These are phyloP conservation scores for Lamprologus callipterus DNA, from an alignment of 2,113 vertebrate genomes.

Conservation along the genomic window DNA sequence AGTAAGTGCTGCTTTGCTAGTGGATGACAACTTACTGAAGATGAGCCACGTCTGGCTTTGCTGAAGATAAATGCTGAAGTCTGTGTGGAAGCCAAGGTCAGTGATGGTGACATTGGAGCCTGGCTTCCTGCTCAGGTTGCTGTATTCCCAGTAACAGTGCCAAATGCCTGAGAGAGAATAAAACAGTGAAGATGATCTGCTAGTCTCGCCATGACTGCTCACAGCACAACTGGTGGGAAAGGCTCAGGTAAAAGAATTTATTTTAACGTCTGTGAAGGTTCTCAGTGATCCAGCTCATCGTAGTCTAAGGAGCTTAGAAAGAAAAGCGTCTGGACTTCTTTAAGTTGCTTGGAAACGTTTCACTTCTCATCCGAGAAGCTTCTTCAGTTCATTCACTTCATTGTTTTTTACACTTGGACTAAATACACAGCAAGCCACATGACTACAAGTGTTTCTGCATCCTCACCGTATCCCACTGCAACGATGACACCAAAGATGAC, in stretches of 20 bases:
- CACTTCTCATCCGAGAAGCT: neutral
- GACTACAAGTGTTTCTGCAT: neutral
- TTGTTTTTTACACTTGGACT: neutral
- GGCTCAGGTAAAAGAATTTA: neutral
- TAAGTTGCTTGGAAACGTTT: neutral
- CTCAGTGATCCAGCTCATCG: neutral
- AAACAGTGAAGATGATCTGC: neutral
- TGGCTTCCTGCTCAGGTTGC: conserved; percentile 67
- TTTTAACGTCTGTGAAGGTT: neutral
- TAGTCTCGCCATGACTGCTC: neutral
- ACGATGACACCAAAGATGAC: conserved; percentile 80
- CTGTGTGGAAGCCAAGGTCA: conserved; percentile 84
- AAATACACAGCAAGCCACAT: neutral
- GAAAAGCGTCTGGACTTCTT: rapidly evolving
- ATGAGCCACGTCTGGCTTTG: conserved; percentile 89
- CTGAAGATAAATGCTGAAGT: conserved; percentile 82
- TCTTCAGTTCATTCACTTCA: neutral
- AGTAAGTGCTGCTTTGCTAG: neutral
- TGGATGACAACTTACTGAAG: conserved; percentile 72
- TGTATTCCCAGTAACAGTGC: conserved; percentile 85
- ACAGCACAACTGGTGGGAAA: neutral
- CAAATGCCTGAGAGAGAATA: conserved; percentile 76
- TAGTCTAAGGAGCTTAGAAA: neutral
- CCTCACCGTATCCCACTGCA: conserved; percentile 80
- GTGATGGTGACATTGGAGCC: conserved; percentile 76